Percentiles rank a stretch among this genome's conserved stretches.
These are phyloP conservation scores for Bettongia penicillata DNA, from an alignment of 2,113 vertebrate genomes.

Conservation along the genomic window DNA sequence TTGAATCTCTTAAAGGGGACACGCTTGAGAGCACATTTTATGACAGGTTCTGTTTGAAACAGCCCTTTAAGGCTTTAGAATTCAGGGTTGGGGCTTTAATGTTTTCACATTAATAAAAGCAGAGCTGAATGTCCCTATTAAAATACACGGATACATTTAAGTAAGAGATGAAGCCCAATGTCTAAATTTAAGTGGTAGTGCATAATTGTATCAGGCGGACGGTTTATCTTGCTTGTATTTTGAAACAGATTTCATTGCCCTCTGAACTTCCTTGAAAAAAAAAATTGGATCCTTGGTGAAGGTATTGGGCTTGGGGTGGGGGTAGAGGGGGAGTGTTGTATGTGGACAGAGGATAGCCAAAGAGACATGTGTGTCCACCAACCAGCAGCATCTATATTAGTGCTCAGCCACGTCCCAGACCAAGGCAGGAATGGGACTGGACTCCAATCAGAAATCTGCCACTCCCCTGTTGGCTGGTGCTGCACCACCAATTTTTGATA, in stretches of 20 bases:
- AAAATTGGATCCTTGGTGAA: not conserved
- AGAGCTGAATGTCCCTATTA: conserved; percentile 88
- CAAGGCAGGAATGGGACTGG: not conserved
- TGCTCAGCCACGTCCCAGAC: not conserved
- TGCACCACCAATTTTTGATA: conserved; percentile 57
- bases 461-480: not conserved
- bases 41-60: conserved; percentile 89
- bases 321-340: not conserved
- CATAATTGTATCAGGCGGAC: conserved; percentile 81
- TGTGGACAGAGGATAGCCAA: not conserved
- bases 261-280: conserved; percentile 56
- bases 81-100: conserved; percentile 87
- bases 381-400: conserved; percentile 1
- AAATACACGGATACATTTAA: conserved; percentile 89
- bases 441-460: not conserved
- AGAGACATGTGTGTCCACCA: not conserved
- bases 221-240: conserved; percentile 80
- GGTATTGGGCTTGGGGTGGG: not conserved
- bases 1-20: conserved; percentile 92
- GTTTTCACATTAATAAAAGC: conserved; percentile 90
- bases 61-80: conserved; percentile 89
- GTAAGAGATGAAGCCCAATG: conserved; percentile 86
- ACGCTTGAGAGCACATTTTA: conserved; percentile 90
- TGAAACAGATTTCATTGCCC: conserved; percentile 47
- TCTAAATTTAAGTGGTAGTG: conserved; percentile 84